Conservation (phyloP, 2,113 vertebrate genomes). For the Jaculus jaculus region DNA sequence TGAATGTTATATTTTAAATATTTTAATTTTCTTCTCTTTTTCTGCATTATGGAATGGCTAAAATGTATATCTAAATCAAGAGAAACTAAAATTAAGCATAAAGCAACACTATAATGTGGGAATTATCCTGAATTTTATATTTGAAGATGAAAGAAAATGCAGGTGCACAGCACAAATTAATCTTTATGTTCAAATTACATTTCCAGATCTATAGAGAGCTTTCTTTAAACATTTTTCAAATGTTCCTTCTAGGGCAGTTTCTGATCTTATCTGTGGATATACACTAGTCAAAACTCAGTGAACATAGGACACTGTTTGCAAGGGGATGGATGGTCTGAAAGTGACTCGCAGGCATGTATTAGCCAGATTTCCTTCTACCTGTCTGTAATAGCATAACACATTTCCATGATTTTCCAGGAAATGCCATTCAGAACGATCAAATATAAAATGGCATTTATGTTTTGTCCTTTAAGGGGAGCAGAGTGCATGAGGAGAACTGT, state of each 20-base stretch:
- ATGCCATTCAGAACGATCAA: conserved; percentile 35
- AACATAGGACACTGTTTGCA: not conserved
- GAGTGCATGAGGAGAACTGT: not conserved
- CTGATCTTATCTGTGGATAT: not conserved
- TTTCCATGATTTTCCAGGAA: not conserved
- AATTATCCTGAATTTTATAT: conserved; percentile 14
- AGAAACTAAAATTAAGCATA: conserved; percentile 20
- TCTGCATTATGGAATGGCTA: not conserved
- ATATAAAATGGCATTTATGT: conserved; percentile 41
- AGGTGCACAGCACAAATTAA: not conserved
- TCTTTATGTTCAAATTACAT: not conserved
- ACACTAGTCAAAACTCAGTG: not conserved
- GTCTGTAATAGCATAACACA: not conserved
- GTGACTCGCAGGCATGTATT: not conserved
- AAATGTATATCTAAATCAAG: not conserved
- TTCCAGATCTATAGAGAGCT: conserved; percentile 35
- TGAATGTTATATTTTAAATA: not conserved
- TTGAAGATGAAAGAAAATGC: conserved; percentile 46
- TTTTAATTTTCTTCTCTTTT: conserved; percentile 23
- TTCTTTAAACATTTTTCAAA: conserved; percentile 2
- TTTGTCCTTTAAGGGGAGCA: conserved; percentile 23
- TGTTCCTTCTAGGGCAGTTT: not conserved
- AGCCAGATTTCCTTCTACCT: not conserved
- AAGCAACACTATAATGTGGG: not conserved
- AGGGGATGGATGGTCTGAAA: not conserved